These are phyloP conservation scores for Micronycteris hirsuta DNA, from an alignment of 2,113 vertebrate species.

Conservation along the genomic window DNA sequence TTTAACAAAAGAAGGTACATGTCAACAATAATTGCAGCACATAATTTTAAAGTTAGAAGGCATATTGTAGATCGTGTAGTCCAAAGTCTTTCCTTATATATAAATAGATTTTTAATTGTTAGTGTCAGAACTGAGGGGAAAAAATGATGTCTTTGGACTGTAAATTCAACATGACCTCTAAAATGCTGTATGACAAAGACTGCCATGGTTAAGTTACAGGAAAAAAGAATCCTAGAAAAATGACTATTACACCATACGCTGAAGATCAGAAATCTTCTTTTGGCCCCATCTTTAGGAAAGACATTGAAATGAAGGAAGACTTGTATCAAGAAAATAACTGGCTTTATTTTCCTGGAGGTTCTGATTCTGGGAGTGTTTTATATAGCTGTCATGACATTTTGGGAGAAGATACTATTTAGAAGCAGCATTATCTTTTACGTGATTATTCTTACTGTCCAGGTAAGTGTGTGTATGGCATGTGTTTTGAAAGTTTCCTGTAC, in stretches of 20 bases:
- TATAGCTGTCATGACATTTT: not conserved
- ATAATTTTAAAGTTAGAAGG: not conserved
- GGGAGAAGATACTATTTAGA: not conserved
- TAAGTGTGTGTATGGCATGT: not conserved
- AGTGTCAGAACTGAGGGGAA: not conserved
- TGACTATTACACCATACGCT: not conserved
- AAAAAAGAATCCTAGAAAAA: not conserved
- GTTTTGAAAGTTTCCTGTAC: not conserved
- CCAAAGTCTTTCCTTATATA: not conserved
- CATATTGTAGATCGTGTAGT: not conserved
- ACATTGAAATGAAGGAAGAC: not conserved
- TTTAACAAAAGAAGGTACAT: not conserved
- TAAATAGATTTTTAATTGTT: not conserved
- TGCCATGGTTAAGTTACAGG: not conserved
- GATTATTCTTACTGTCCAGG: not conserved
- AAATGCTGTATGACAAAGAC: not conserved
- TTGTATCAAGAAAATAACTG: conserved; percentile 7
- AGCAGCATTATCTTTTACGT: not conserved
- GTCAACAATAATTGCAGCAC: not conserved
- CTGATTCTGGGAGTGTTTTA: not conserved
- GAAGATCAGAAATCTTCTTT: not conserved
- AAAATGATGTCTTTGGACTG: not conserved
- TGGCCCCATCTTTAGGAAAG: not conserved
- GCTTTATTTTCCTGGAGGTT: not conserved
- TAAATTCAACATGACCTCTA: not conserved